Base-by-base conservation (phyloP, 1,140 invertebrate species). In the Dendroctonus ponderosae region DNA sequence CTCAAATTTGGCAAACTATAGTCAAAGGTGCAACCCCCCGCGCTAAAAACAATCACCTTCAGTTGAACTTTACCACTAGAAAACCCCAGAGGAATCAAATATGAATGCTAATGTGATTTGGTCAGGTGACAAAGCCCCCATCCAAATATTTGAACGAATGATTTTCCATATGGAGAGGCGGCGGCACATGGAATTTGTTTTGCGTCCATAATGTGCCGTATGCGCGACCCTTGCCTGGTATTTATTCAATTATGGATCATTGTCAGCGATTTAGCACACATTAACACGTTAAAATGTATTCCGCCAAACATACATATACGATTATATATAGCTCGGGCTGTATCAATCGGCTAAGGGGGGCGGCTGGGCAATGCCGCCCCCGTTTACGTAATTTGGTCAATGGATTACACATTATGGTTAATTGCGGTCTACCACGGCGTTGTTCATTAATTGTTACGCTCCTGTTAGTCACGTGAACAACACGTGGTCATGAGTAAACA, bases 351-450 rank as follows among this genome's bases (percentile, higher is more conserved):
- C 12, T 46, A 46, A 4, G 8, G 43, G 12, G 43, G 8, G 43
- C 12, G 43, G 64, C 74, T 72, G 74, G 37, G 57, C 73, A 75
- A 74, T 75, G 74, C 73, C 73, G 66, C 71, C 69, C 70, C 70
- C 62, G 38, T 72, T 72, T 76, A 77, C 75, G 77, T 78, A 78
- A 78, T 78, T 78, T 76, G 75, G 76, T 77, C 75, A 77, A 72
- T 75, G 76, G 75, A 76, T 77, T 77, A 78, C 76, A 76, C 76
- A 78, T 78, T 78, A 78, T 78, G 75, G 75, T 77, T 78, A 78
- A 78, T 78, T 78, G 76, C 73, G 76, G 76, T 73, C 67, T 68
- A 67, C 76, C 75, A 70, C 76, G 76, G 70, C 69, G 75, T 73
- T 76, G 75, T 76, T 75, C 76, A 78, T 78, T 78, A 76, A 78